Evolutionary conservation across 2,888 invertebrate species (phyloP), one percentile per base, ranked within the genome.

Genomic region (Stomorhina lunata): DNA sequence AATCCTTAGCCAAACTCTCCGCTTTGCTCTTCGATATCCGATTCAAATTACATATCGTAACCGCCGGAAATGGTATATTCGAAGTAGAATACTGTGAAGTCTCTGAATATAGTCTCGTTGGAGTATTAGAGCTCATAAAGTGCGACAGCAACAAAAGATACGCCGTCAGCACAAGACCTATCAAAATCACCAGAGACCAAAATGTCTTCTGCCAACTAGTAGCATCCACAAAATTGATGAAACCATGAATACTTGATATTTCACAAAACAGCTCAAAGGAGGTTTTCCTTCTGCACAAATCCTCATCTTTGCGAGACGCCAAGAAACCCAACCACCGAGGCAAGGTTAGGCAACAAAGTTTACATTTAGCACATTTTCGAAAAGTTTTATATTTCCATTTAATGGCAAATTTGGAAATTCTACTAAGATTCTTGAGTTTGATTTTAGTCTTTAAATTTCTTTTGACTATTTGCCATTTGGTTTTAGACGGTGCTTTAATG

Each of bases 101-200:
- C 71, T 92, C 91, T 25, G 89, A 88, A 7, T 93, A 93, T n/a
- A 93, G 93, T 1, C 93, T 91, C 0, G 93, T 93, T 0, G 93
- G 93, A 61, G 93, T 93, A 37, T 92, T 90, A 0, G 92, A 91
- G 77, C 92, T 93, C 92, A 93, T 92, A 4, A 89, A 88, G 89
- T 93, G 93, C 0, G 94, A 93, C 5, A 92, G 91, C 1, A 91
- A 86, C 4, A 94, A 91, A 50, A 94, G 92, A 15, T 90, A 91
- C 0, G 91, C 85, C 0, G 94, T 93, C 5, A 92, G 88, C 2
- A 91, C 85, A 2, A 93, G 87, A 22, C 94, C 93, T 1, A 91
- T 45, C 3, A 92, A 57, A 10, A 94, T 93, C 0, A 93, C 92
- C 0, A 92, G 61, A 1, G 92, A 92, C 95, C 95, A 95, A 37